Conservation (phyloP, 2,888 invertebrate species). For the Geotrupes spiniger region DNA sequence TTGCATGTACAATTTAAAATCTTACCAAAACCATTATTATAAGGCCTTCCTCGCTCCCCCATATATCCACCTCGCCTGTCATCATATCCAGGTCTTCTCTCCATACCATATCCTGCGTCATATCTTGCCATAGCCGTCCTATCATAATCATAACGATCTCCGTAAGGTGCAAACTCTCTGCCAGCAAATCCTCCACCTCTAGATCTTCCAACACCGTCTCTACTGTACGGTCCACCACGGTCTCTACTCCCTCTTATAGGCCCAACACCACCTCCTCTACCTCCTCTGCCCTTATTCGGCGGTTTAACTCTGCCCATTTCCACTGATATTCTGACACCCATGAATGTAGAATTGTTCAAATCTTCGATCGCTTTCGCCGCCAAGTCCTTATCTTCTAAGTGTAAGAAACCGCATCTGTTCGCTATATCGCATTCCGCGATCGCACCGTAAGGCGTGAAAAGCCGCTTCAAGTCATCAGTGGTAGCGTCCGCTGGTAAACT, state of each 20-base stretch:
- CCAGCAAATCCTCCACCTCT: conserved; percentile 21
- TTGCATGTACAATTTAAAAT: too few relatives aligned
- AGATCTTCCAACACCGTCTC: conserved; percentile 34
- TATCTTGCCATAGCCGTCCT: conserved; percentile 12
- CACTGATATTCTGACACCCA: conserved; percentile 80
- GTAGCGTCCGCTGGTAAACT: conserved; percentile 84
- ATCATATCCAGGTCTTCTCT: conserved; percentile 30
- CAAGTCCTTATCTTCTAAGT: conserved; percentile 80
- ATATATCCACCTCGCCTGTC: conserved; percentile 25
- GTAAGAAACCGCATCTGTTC: conserved; percentile 92
- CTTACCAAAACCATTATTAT: conserved; percentile 34
- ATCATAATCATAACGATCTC: conserved; percentile 22
- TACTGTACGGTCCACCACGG: conserved; percentile 44
- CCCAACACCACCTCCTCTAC: conserved; percentile 50
- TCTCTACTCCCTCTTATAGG: conserved; percentile 55
- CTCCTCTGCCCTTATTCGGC: conserved; percentile 57
- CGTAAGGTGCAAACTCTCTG: conserved; percentile 10
- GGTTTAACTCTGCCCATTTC: conserved; percentile 80
- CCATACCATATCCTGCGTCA: conserved; percentile 24
- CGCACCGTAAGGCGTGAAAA: conserved; percentile 83
- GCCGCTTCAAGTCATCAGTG: conserved; percentile 74
- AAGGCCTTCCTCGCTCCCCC: conserved; percentile 11
- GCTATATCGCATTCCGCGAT: conserved; percentile 94
- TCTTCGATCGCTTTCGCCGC: conserved; percentile 79
- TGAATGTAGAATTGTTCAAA: conserved; percentile 77